These are phyloP conservation scores for Drosophila eohydei DNA, from an alignment of 2,888 invertebrate genomes.

Conservation along the genomic window DNA sequence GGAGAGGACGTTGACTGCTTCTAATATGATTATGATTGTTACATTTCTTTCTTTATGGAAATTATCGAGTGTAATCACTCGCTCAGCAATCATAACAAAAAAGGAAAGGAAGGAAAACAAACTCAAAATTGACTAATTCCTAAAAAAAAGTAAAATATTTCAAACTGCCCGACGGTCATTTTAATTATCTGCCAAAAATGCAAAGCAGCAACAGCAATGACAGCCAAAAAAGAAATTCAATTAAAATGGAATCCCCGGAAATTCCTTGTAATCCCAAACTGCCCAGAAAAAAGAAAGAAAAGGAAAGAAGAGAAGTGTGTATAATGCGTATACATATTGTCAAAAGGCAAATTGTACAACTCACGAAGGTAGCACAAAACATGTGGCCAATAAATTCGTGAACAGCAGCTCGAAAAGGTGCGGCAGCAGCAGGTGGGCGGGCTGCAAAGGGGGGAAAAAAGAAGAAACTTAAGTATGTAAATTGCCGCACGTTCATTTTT, in stretches of 20 bases:
- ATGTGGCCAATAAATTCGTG: slow-evolving; percentile 77
- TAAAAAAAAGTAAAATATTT: slow-evolving; percentile 24
- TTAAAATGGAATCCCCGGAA: slow-evolving; percentile 77
- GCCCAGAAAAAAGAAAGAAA: slow-evolving; percentile 24
- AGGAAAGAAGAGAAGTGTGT: slow-evolving; percentile 5
- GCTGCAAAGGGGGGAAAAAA: not conserved
- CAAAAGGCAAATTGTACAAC: slow-evolving; percentile 75
- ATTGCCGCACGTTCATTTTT: slow-evolving; percentile 82
- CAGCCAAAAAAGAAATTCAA: slow-evolving; percentile 67
- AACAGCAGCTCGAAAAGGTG: slow-evolving; percentile 15
- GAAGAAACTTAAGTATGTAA: slow-evolving; percentile 77
- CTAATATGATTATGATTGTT: slow-evolving; percentile 68
- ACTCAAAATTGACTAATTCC: slow-evolving; percentile 33
- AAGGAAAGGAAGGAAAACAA: slow-evolving; percentile 19
- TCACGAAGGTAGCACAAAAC: slow-evolving; percentile 76
- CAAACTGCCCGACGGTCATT: slow-evolving; percentile 44
- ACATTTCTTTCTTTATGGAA: slow-evolving; percentile 50
- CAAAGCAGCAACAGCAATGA: slow-evolving; percentile 50
- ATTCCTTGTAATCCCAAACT: slow-evolving; percentile 74
- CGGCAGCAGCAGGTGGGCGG: not conserved
- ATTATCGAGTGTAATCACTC: slow-evolving; percentile 61
- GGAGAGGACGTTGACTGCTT: slow-evolving; percentile 23
- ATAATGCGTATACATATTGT: slow-evolving; percentile 58
- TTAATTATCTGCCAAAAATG: slow-evolving; percentile 68
- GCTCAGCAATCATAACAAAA: slow-evolving; percentile 13